Percentiles rank a stretch among this genome's conserved stretches.
Conservation (phyloP, 2,888 invertebrate genomes). For the Scaptomyza parva region DNA sequence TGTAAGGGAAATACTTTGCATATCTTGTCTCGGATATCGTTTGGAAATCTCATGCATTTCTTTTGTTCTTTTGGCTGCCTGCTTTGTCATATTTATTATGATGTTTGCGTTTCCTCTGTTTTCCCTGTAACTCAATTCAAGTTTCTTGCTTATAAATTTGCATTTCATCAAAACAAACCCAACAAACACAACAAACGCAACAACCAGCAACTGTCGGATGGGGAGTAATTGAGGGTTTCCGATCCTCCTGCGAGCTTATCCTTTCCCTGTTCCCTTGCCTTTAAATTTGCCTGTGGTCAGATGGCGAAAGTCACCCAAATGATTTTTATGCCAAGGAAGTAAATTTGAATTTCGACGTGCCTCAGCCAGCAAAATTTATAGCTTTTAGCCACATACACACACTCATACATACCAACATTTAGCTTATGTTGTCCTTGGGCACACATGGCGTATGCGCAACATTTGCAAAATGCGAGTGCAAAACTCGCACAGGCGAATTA, state of each 20-base stretch:
- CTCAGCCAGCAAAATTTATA: conserved; percentile 63
- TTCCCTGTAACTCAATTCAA: conserved; percentile 48
- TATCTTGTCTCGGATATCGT: not conserved
- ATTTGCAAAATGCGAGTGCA: conserved; percentile 21
- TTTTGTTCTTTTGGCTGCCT: conserved; percentile 34
- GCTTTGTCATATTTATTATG: conserved; percentile 45
- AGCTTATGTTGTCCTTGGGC: conserved; percentile 49
- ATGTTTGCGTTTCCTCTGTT: conserved; percentile 29
- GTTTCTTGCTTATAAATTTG: conserved; percentile 67
- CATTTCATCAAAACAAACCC: conserved; percentile 58
- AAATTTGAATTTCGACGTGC: conserved; percentile 70
- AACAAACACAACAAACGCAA: conserved; percentile 34
- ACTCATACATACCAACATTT: conserved; percentile 2
- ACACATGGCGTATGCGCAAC: conserved; percentile 57
- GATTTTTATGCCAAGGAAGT: conserved; percentile 47
- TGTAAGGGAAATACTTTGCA: no score
- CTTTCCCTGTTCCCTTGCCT: conserved; percentile 23
- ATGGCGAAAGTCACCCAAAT: conserved; percentile 30
- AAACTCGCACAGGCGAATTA: conserved; percentile 26
- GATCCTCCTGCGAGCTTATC: conserved; percentile 28
- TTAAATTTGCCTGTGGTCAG: conserved; percentile 24
- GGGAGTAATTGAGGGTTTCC: conserved; percentile 27
- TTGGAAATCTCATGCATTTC: conserved; percentile 55
- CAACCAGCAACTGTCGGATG: conserved; percentile 26
- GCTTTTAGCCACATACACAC: conserved; percentile 39